These are phyloP conservation scores for Drosophila suboccidentalis DNA, from an alignment of 2,888 invertebrate species.

Conservation along the genomic window DNA sequence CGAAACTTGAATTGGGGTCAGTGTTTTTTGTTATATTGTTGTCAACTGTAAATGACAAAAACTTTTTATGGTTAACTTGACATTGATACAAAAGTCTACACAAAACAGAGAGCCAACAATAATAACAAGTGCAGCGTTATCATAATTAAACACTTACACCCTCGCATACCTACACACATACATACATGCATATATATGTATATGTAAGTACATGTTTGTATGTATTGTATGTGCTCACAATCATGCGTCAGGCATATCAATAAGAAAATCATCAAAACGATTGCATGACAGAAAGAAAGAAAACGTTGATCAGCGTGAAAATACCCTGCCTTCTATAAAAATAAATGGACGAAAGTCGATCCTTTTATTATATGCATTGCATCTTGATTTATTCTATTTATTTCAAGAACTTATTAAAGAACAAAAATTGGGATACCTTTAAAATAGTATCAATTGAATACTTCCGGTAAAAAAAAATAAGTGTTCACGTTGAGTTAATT, in stretches of 20 bases:
- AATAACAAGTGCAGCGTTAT: constrained; percentile 56
- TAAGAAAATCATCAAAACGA: constrained; percentile 53
- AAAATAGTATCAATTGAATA: too few relatives aligned
- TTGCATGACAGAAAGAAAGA: constrained; percentile 33
- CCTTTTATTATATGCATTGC: background rate
- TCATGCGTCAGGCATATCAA: constrained; percentile 70
- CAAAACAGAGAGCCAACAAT: constrained; percentile 15
- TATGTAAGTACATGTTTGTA: background rate
- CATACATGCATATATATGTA: constrained; percentile 15
- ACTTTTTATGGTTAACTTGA: constrained; percentile 71
- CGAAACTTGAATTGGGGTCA: constrained; percentile 59
- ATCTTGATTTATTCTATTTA: too few relatives aligned
- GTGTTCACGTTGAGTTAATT: too few relatives aligned
- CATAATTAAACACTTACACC: constrained; percentile 47
- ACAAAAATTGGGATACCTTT: too few relatives aligned
- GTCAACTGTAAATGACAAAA: constrained; percentile 52
- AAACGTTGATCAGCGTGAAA: background rate
- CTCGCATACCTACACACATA: constrained; percentile 1
- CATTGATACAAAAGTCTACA: constrained; percentile 63
- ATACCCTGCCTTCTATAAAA: constrained; percentile 22
- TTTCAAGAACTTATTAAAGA: too few relatives aligned
- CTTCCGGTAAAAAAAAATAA: too few relatives aligned
- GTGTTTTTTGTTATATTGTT: constrained; percentile 37
- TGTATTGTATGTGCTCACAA: constrained; percentile 15
- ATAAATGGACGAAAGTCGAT: background rate